Conservation (phyloP, 2,888 invertebrate species). For the Sylvicola fuscatus region DNA sequence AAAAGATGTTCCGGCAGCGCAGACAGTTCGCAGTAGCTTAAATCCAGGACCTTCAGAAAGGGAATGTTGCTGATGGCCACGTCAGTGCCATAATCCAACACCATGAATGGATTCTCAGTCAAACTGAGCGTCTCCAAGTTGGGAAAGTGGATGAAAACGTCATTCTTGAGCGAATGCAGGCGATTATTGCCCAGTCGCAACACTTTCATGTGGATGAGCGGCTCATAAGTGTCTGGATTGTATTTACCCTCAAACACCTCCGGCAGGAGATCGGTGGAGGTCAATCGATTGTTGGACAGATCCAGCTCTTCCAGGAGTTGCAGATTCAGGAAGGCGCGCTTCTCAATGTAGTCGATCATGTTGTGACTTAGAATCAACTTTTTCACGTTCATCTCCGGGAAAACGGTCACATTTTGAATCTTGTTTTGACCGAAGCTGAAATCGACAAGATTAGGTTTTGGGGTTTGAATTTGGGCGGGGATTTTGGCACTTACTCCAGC, state of each 20-base stretch:
- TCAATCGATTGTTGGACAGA: conserved; percentile 46
- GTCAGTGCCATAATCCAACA: conserved; percentile 39
- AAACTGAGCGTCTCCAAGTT: conserved; percentile 44
- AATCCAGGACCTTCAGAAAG: conserved; percentile 43
- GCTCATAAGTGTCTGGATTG: conserved; percentile 12
- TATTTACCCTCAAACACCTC: conserved; percentile 40
- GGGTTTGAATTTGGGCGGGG: too few species aligned
- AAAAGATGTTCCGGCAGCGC: conserved; percentile 42
- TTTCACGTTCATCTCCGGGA: conserved; percentile 29
- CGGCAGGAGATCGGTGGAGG: conserved; percentile 34
- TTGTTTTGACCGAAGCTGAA: conserved; percentile 15
- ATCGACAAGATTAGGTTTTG: not conserved
- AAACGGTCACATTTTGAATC: conserved; percentile 15
- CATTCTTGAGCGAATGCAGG: conserved; percentile 44
- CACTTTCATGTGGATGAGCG: conserved; percentile 14
- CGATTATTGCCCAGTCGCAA: conserved; percentile 43
- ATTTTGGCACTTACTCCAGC: conserved; percentile 1
- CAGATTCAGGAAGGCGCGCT: conserved; percentile 39
- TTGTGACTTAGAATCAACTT: conserved; percentile 40
- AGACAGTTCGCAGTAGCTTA: conserved; percentile 42
- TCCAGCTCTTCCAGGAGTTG: conserved; percentile 40
- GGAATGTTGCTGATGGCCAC: conserved; percentile 43
- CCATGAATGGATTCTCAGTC: conserved; percentile 49
- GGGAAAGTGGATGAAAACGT: conserved; percentile 55
- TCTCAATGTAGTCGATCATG: conserved; percentile 37